Percentiles rank a stretch among this genome's conserved stretches.
phyloP scores from a whole-genome alignment of 2,797 vertebrate genomes.

The Orestias chungarensis region DNA sequence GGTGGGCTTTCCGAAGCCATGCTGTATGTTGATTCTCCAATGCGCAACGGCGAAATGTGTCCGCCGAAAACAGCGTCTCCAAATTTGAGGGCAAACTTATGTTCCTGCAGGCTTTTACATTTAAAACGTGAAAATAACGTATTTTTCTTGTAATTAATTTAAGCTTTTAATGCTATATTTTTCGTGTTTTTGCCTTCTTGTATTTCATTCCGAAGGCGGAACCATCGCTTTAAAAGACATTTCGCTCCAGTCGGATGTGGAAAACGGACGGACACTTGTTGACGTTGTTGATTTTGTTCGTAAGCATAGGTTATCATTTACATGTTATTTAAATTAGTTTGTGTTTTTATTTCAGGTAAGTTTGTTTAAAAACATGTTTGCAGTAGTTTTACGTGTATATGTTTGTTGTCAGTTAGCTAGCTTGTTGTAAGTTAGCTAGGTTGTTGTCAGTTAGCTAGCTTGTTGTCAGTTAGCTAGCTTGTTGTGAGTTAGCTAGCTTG shows the following conservation, averaged over 20 bases:
- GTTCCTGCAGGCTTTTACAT: too few species aligned
- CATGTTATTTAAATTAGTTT: not conserved
- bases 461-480: too few species aligned
- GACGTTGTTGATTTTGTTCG: not conserved
- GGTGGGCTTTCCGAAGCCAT: conserved; percentile 42
- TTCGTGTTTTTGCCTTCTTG: fast-evolving
- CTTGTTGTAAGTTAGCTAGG: too few species aligned
- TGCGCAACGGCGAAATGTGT: conserved; percentile 42
- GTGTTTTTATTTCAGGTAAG: too few species aligned
- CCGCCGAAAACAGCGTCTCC: conserved; percentile 15
- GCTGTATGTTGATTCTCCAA: conserved; percentile 50
- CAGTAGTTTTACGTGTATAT: too few species aligned
- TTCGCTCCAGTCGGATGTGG: conserved; percentile 16
- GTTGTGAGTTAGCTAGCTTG: too few species aligned
- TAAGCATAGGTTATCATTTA: not conserved
- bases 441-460: too few species aligned
- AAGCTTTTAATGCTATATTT: not conserved
- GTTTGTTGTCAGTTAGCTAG: too few species aligned
- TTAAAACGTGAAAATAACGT: too few species aligned
- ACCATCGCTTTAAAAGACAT: fast-evolving
- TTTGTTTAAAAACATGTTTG: too few species aligned
- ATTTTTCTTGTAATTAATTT: too few species aligned
- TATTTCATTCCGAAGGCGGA: not conserved
- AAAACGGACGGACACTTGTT: not conserved
- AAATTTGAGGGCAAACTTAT: not conserved